Evolutionary conservation across 2,113 vertebrate species (phyloP).

Genomic region (Hippocampus guttulatus): DNA sequence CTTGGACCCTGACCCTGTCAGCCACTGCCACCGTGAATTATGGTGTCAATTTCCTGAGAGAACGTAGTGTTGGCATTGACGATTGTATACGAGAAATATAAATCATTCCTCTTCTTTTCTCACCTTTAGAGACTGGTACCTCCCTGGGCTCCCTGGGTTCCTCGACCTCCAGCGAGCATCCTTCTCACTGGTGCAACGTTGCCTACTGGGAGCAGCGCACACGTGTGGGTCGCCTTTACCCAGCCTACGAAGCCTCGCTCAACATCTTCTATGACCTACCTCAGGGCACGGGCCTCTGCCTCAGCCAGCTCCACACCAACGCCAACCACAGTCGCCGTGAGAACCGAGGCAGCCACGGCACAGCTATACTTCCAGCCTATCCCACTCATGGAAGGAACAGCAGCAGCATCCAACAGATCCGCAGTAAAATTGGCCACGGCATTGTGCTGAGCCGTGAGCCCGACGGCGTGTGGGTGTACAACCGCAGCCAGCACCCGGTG

Average conservation of each 20-base stretch:
- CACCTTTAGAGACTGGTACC: slow-evolving; percentile 81
- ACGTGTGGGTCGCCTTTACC: slow-evolving; percentile 91
- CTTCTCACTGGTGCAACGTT: slow-evolving; percentile 94
- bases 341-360: slow-evolving; percentile 38
- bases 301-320: slow-evolving; percentile 83
- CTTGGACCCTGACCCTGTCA: not conserved
- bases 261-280: slow-evolving; percentile 99
- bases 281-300: slow-evolving; percentile 98
- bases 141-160: slow-evolving; percentile 85
- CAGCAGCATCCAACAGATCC: slow-evolving; percentile 84
- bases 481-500: slow-evolving; percentile 92
- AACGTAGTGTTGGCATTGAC: not conserved
- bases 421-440: slow-evolving; percentile 92
- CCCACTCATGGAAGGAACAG: slow-evolving; percentile 39
- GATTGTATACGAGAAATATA: not conserved
- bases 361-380: slow-evolving; percentile 32
- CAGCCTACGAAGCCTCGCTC: slow-evolving; percentile 91
- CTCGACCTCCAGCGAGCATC: slow-evolving; percentile 64
- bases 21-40: not conserved
- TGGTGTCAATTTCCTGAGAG: not conserved
- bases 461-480: slow-evolving; percentile 96
- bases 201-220: slow-evolving; percentile 98
- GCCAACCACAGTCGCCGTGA: slow-evolving; percentile 55
- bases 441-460: slow-evolving; percentile 91
- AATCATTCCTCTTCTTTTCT: slow-evolving; percentile 8